These are phyloP conservation scores for Penelope pileata DNA, from an alignment of 2,113 vertebrate genomes.

Conservation along the genomic window DNA sequence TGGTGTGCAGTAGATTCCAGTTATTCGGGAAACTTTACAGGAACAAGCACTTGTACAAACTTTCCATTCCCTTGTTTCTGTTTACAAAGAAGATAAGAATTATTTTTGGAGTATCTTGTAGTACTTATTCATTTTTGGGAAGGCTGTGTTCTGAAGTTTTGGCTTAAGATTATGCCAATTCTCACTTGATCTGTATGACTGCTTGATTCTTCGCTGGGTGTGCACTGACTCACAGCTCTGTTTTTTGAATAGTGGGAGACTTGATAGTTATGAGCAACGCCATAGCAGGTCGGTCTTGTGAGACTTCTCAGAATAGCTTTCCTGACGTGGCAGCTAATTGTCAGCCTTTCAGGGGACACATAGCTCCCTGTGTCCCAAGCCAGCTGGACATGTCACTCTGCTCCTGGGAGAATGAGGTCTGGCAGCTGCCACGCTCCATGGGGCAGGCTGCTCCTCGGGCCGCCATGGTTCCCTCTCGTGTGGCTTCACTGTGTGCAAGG, in stretches of 20 bases:
- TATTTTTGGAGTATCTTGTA: not conserved
- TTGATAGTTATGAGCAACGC: fast-evolving
- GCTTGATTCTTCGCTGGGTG: not conserved
- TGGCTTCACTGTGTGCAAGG: not conserved
- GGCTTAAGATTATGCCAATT: not conserved
- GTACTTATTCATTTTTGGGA: not conserved
- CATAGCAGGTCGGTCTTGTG: not conserved
- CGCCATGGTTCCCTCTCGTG: not conserved
- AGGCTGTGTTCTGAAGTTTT: not conserved
- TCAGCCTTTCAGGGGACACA: not conserved
- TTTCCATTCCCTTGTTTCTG: not conserved
- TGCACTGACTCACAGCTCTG: not conserved
- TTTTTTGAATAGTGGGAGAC: not conserved
- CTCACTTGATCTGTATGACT: not conserved
- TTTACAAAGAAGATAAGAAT: not conserved
- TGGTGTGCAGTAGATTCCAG: not conserved
- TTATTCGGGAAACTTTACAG: not conserved
- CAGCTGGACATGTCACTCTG: not conserved
- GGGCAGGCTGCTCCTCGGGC: not conserved
- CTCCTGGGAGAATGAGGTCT: not conserved
- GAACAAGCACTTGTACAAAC: not conserved
- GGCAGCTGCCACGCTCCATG: fast-evolving
- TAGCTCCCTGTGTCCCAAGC: not conserved
- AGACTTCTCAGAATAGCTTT: not conserved
- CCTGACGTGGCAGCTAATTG: not conserved